Evolutionary conservation across 2,888 invertebrate species (phyloP), one percentile per base, ranked within the genome.

Genomic region (Chymomyza procnemis): DNA sequence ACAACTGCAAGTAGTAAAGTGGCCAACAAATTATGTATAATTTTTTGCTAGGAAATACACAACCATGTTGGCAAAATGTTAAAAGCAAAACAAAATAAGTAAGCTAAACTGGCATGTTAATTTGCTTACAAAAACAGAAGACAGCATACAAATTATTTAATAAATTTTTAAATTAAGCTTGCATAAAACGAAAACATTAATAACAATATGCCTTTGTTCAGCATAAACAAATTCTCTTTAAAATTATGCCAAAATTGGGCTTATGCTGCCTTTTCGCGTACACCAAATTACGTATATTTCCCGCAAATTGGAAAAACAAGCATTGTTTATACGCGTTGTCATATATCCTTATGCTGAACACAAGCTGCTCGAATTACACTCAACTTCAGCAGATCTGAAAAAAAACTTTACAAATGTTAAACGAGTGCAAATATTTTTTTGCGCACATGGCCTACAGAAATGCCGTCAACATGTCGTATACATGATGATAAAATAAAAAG

Each of bases 391-490:
- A 14, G 41, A 34, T 41, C n/a, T 41, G 26, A 21, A 22, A 19
- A 56, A 56, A 56, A 21, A 22, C 16, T 26, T 16, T 16, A 26
- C 64, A 74, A 66, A 75, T 77, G 66, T 50, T 64, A 67, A 69
- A 73, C 58, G 54, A 64, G 56, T 60, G 55, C 34, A 14, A 8
- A n/a, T 18, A 19, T 41, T 46, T 41, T n/a, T 18, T 41, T 19
- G 3, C n/a, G 26, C 55, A 55, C 58, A 22, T 21, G 46, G 67
- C 62, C 54, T 41, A 52, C 66, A 67, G 69, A 59, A 55, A 18
- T 48, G 58, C 62, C 71, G 72, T 70, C 72, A 67, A 74, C 74
- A 67, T 84, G 81, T 74, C 70, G 80, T 75, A 73, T 78, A 72
- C 74, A 59, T 74, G 71, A 80, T 71, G 30, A 14, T n/a, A 22